phyloP scores from a whole-genome alignment of 2,113 vertebrate genomes.

The Euleptes europaea region DNA sequence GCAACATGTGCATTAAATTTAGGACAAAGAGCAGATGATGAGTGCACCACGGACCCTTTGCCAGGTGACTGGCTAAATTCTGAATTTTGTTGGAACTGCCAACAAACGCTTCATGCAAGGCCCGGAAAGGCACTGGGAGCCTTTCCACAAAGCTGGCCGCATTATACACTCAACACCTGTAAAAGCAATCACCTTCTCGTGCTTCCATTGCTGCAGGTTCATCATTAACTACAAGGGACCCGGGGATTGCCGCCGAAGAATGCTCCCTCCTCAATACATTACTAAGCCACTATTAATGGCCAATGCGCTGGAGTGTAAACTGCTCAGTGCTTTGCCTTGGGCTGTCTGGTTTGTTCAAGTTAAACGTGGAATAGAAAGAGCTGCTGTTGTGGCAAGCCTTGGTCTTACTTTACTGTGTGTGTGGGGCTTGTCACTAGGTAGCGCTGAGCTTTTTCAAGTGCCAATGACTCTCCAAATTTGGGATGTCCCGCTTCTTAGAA shows the following conservation, averaged over 20 bases:
- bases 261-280: slow-evolving; percentile 15
- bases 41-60: background rate
- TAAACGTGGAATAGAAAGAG: slow-evolving; percentile 72
- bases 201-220: slow-evolving; percentile 47
- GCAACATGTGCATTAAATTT: background rate
- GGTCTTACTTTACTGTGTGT: slow-evolving; percentile 66
- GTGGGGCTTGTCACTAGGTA: slow-evolving; percentile 65
- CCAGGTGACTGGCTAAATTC: background rate
- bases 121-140: slow-evolving; percentile 25
- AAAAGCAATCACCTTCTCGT: slow-evolving; percentile 30
- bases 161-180: slow-evolving; percentile 44
- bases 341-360: slow-evolving; percentile 71
- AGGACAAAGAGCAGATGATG: background rate
- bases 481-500: slow-evolving; percentile 76
- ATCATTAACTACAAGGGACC: slow-evolving; percentile 56
- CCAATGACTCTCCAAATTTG: slow-evolving; percentile 80
- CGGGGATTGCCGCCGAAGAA: slow-evolving; percentile 19
- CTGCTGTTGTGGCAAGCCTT: slow-evolving; percentile 66
- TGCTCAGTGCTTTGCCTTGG: slow-evolving; percentile 66
- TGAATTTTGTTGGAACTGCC: slow-evolving; percentile 40
- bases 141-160: slow-evolving; percentile 35
- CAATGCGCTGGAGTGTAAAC: slow-evolving; percentile 67
- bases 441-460: slow-evolving; percentile 74
- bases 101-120: slow-evolving; percentile 11
- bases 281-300: slow-evolving; percentile 63